Evolutionary conservation across 1,140 invertebrate genomes (phyloP).

Genomic region (Dolichoris vasculosae): DNA sequence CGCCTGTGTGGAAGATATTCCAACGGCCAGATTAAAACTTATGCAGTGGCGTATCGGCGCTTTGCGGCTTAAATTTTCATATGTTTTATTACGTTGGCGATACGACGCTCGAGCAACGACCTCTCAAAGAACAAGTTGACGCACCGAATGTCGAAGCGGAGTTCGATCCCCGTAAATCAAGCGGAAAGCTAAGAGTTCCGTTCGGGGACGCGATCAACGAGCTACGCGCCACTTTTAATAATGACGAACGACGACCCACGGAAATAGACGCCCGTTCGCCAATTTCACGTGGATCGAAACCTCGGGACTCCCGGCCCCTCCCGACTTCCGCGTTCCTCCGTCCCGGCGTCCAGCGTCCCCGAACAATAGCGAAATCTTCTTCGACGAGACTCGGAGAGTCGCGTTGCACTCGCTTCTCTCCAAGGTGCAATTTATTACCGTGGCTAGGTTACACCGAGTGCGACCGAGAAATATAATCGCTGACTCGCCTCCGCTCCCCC

Average conservation of each 20-base stretch:
- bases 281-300: too few species aligned
- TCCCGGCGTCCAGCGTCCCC: too few species aligned
- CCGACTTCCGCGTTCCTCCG: too few species aligned
- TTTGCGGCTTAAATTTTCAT: constrained; percentile 9
- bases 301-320: too few species aligned
- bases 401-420: too few species aligned
- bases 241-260: not conserved
- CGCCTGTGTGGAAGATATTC: not conserved
- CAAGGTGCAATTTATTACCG: not conserved
- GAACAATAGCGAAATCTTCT: not conserved
- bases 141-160: not conserved
- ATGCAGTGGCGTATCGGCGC: not conserved
- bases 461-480: not conserved
- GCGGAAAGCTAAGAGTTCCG: not conserved
- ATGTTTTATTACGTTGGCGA: not conserved
- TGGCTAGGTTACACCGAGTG: not conserved
- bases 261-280: not conserved
- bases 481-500: not conserved
- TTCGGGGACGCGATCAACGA: not conserved
- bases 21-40: not conserved
- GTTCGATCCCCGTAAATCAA: not conserved
- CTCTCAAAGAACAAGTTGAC: not conserved
- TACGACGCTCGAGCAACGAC: constrained; percentile 4
- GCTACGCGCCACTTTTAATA: not conserved
- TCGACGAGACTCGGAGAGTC: too few species aligned